Evolutionary conservation across 2,888 invertebrate genomes (phyloP), one percentile per base, ranked within the genome.

Genomic region (Adineta ricciae): DNA sequence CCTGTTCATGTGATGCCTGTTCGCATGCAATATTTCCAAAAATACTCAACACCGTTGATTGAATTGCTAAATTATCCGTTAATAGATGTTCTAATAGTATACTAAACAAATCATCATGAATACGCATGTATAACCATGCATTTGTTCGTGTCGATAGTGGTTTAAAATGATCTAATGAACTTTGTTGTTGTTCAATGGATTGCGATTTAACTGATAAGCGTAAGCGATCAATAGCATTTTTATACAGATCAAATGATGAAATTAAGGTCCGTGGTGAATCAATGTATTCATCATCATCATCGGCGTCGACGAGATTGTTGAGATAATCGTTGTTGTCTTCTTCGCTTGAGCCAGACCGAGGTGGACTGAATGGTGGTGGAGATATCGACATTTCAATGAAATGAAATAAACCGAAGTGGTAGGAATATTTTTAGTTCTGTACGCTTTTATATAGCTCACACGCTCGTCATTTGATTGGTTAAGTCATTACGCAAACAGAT

Each of bases 241-340:
- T 78, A 41, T 78, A 78, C 11, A 78, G 24, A 78, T 78, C 78
- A 41, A 78, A 78, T 78, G 78, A 78, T 78, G 78, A 64, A 32
- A 64, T 64, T 32, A 64, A 64, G 14, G 64, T 64, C 19, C 64
- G 32, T 3, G 64, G 14, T 32, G 64, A 78, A 38, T 41, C 78
- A 41, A 41, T 41, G 41, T 41, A 78, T 41, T 78, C 38, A 38
- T 38, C 78, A 78, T 78, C 78, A 78, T 38, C 78, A 41, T 41
- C 19, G n/a, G n/a, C n/a, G 38, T 27, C n/a, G 7, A 24, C 72
- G 11, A 11, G 5, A 46, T 46, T 46, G 46, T 46, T 46, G 8
- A 46, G 11, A 72, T 38, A 19, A 36, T 72, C 38, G 38, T 38
- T 73, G 36, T 56, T 16, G 16, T 64, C 32, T 11, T 64, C 64